phyloP scores from a whole-genome alignment of 2,888 invertebrate species.

The Temnothorax unifasciatus region DNA sequence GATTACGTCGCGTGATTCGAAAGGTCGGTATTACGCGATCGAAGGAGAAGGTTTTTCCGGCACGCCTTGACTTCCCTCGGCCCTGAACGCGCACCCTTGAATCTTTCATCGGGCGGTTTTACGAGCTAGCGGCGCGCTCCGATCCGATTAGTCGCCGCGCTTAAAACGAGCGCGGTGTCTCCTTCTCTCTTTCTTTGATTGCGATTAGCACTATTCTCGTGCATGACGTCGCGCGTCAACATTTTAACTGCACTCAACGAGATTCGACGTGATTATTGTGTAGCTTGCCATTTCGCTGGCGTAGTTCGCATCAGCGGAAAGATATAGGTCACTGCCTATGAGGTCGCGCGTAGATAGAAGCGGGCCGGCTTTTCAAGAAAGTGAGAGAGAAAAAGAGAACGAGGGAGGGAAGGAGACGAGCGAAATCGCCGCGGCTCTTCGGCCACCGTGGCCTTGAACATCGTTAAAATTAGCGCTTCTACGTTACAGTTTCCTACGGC shows the following conservation, averaged over 20 bases:
- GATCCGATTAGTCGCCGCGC: conserved; percentile 29
- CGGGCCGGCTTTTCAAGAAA: conserved; percentile 53
- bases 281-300: conserved; percentile 70
- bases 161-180: not conserved
- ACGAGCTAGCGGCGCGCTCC: not conserved
- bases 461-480: conserved; percentile 73
- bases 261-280: conserved; percentile 76
- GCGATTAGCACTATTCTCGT: conserved; percentile 80
- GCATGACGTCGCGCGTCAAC: conserved; percentile 72
- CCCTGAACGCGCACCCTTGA: conserved; percentile 18
- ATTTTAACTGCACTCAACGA: conserved; percentile 73
- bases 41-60: conserved; percentile 22
- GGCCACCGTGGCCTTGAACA: conserved; percentile 71
- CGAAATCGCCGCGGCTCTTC: conserved; percentile 5
- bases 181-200: conserved; percentile 46
- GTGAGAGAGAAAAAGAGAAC: not conserved
- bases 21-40: conserved; percentile 30
- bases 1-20: conserved; percentile 12
- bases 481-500: conserved; percentile 61
- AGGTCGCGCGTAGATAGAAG: conserved; percentile 76
- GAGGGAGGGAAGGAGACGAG: not conserved
- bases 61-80: conserved; percentile 20
- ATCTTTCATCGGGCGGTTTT: conserved; percentile 29
- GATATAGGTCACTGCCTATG: conserved; percentile 77
- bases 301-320: conserved; percentile 58